Percentiles rank a stretch among this genome's conserved stretches.
These are phyloP conservation scores for Ashinkailepas kermadecensis DNA, from an alignment of 2,888 invertebrate genomes.

Conservation along the genomic window DNA sequence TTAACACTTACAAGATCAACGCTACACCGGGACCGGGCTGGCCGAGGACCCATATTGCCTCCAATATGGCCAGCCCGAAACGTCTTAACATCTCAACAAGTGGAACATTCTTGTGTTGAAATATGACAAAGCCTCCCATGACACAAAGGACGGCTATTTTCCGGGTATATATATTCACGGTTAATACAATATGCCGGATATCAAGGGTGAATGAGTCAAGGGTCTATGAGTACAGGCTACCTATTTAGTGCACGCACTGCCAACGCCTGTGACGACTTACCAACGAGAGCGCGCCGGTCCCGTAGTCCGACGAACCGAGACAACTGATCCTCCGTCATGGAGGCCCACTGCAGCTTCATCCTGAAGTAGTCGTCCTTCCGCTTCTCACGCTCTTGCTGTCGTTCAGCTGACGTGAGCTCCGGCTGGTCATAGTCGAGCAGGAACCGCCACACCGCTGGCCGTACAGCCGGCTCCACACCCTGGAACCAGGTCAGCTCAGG, in stretches of 20 bases:
- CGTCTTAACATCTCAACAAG: too few species aligned
- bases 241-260: too few species aligned
- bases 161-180: background rate
- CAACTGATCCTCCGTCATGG: slow-evolving; percentile 80
- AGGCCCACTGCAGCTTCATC: slow-evolving; percentile 96
- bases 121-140: too few species aligned
- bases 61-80: too few species aligned
- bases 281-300: slow-evolving; percentile 32
- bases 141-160: background rate
- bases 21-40: too few species aligned
- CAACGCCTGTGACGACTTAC: slow-evolving; percentile 23
- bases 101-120: too few species aligned
- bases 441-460: slow-evolving; percentile 32
- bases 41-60: too few species aligned
- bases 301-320: slow-evolving; percentile 36
- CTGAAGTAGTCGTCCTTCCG: slow-evolving; percentile 80
- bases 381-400: slow-evolving; percentile 58
- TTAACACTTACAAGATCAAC: too few species aligned
- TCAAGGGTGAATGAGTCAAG: too few species aligned
- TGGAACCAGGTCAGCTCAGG: slow-evolving; percentile 13
- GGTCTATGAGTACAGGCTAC: too few species aligned
- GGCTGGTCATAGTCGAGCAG: slow-evolving; percentile 30
- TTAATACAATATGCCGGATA: too few species aligned
- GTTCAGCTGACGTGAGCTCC: slow-evolving; percentile 58
- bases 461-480: slow-evolving; percentile 33